Conservation (phyloP, 2,888 invertebrate genomes). For the Drosophila koepferae region DNA sequence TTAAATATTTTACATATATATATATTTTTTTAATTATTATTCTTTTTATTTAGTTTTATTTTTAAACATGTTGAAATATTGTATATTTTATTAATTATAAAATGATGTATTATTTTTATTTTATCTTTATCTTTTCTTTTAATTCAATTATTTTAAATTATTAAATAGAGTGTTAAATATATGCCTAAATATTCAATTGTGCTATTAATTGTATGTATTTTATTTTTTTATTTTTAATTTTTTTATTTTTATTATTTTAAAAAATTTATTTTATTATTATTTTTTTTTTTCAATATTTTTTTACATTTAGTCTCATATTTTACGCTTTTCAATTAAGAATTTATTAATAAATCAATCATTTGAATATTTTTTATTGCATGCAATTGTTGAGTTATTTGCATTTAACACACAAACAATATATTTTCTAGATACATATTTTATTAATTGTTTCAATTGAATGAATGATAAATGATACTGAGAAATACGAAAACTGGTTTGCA, state of each 20-base stretch:
- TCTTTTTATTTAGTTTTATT: not conserved
- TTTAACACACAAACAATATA: not conserved
- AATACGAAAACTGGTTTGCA: not conserved
- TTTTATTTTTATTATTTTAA: not conserved
- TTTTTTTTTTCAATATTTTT: not conserved
- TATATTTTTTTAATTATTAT: not conserved
- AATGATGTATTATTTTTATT: too few relatives aligned
- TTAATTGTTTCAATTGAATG: not conserved
- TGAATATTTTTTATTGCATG: not conserved
- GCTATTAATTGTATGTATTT: not conserved
- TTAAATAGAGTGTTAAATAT: too few relatives aligned
- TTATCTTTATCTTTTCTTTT: too few relatives aligned
- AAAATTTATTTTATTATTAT: not conserved
- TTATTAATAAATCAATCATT: not conserved
- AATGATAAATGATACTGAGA: conserved; percentile 4
- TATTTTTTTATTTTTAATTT: not conserved
- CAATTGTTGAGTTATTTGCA: not conserved
- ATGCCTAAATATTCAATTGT: too few relatives aligned
- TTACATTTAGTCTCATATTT: not conserved
- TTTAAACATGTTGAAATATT: not conserved
- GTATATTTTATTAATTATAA: not conserved
- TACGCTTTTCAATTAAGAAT: not conserved
- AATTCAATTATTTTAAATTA: too few relatives aligned
- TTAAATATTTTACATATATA: too few relatives aligned
- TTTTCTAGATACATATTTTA: not conserved